These are phyloP conservation scores for Agrotis exclamationis DNA, from an alignment of 2,888 invertebrate species.

Conservation along the genomic window DNA sequence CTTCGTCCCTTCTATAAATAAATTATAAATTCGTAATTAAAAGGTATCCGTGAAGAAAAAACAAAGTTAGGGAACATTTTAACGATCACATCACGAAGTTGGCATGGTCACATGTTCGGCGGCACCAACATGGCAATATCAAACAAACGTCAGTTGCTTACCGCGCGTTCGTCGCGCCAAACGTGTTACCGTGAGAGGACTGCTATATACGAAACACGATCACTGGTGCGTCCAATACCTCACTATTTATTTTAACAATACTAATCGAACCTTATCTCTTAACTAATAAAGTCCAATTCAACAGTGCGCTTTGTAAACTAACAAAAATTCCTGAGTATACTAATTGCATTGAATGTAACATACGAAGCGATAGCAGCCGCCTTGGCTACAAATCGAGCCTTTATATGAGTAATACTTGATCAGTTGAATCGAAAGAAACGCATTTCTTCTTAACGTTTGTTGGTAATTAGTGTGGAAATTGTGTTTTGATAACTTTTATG, in stretches of 20 bases:
- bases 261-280: constrained; percentile 53
- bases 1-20: background rate
- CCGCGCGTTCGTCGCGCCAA: constrained; percentile 83
- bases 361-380: constrained; percentile 61
- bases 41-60: constrained; percentile 37
- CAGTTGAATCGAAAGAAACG: constrained; percentile 66
- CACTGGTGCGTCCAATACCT: constrained; percentile 80
- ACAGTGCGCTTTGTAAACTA: constrained; percentile 37
- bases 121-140: constrained; percentile 83
- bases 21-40: constrained; percentile 10
- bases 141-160: constrained; percentile 77
- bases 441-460: constrained; percentile 66
- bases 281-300: constrained; percentile 62
- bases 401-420: constrained; percentile 68
- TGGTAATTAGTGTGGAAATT: constrained; percentile 54
- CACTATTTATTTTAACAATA: constrained; percentile 59
- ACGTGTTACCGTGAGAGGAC: constrained; percentile 75
- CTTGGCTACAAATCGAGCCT: constrained; percentile 60
- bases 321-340: constrained; percentile 55
- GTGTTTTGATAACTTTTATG: constrained; percentile 47
- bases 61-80: constrained; percentile 67
- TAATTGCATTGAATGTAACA: constrained; percentile 63
- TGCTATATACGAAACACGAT: constrained; percentile 69
- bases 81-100: constrained; percentile 83
- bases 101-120: constrained; percentile 84